These are phyloP conservation scores for Crypturellus tataupa DNA, from an alignment of 2,797 vertebrate genomes.

Conservation along the genomic window DNA sequence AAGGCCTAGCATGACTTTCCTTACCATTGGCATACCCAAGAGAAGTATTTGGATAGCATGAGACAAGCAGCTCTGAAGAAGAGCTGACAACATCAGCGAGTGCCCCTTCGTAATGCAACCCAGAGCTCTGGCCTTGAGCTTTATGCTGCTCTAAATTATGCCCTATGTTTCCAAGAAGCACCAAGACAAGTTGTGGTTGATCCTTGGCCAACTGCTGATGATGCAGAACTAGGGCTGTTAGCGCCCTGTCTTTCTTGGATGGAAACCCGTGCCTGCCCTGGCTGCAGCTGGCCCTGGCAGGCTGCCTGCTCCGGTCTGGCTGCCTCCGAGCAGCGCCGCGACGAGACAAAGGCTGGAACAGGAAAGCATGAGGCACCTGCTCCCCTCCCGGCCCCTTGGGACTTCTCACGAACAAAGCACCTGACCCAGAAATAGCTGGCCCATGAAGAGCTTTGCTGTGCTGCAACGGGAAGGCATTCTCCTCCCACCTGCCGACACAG, in stretches of 20 bases:
- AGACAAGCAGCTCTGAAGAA: background rate
- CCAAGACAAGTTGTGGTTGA: constrained; percentile 10
- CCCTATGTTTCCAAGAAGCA: constrained; percentile 63
- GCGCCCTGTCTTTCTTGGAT: background rate
- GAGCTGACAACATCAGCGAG: constrained; percentile 32
- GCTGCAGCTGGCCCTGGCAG: constrained; percentile 28
- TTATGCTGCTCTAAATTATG: constrained; percentile 67
- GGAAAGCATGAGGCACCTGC: constrained; percentile 32
- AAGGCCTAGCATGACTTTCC: background rate
- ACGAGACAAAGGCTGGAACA: background rate
- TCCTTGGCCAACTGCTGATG: constrained; percentile 76
- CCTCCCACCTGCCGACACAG: background rate
- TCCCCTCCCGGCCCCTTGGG: background rate
- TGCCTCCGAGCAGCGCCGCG: background rate
- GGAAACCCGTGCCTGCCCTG: constrained; percentile 26
- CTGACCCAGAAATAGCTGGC: background rate
- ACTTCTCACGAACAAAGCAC: background rate
- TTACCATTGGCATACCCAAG: background rate
- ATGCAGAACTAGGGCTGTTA: constrained; percentile 26
- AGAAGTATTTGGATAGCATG: rapidly evolving
- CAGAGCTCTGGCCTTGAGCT: constrained; percentile 28
- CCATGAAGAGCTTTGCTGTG: background rate
- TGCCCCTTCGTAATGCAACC: background rate
- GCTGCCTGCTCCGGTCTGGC: background rate
- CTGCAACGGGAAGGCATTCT: background rate